Base-by-base conservation (phyloP, 1,140 invertebrate species). In the Cyclargus thomasi region DNA sequence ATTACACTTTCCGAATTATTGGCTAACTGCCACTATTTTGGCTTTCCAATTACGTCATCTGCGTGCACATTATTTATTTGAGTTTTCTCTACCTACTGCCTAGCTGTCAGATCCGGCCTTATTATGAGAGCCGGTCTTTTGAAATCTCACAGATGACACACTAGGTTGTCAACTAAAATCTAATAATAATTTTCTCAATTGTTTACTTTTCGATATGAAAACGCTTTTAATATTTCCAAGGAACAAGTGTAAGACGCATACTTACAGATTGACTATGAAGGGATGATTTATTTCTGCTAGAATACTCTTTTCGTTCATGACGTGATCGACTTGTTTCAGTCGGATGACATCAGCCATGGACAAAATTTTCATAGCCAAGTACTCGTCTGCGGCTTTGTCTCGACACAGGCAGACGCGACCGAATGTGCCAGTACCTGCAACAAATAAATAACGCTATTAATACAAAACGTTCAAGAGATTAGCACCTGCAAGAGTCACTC, bases 221-320 rank as follows among this genome's bases (percentile, higher is more conserved):
- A 29, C 5, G 29, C 29, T 29, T 29, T 29, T 29, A 7, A 4
- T 5, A 3, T 8, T 29, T 29, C 4, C 29, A 29, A 29, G 29
- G 1, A 29, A 29, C 29, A 8, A 29, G 8, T 29, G 8, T 29
- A 29, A 47, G 14, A 0, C 3, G 4, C 14, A 35, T 80, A 95
- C 97, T 96, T 92, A 98, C 97, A 99, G 92, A 83, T 97, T 96
- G 23, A 99, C 97, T 71, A 99, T 95, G 88, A 99, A 99, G 65
- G 97, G 97, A 92, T 99, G 97, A 73, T 94, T 94, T 64, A 98
- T 95, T 90, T 95, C 95, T 69, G 94, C 92, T 62, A 99, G 92
- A 74, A 99, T 97, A 74, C 94, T 95, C 82, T 97, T 97, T 90
- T 99, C 97, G 84, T 98, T 98, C 90, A 96, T 97, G 18, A 98